phyloP scores from a whole-genome alignment of 2,797 vertebrate genomes.

The Melanotaenia nigrans region DNA sequence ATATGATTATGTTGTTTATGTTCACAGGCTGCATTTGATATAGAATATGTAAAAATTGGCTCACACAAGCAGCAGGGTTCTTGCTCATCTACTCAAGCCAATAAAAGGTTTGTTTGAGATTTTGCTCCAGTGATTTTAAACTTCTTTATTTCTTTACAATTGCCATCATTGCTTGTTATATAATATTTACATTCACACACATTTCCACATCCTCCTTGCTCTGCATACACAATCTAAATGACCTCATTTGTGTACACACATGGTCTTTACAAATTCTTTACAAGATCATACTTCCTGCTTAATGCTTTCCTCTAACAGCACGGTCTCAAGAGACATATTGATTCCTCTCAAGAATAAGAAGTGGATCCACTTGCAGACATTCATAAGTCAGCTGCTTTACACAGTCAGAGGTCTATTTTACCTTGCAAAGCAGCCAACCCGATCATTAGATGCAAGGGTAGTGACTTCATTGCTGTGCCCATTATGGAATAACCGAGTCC shows the following conservation, averaged over 20 bases:
- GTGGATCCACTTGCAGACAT: conserved; percentile 35
- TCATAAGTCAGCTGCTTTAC: conserved; percentile 42
- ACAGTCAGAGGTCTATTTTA: conserved; percentile 57
- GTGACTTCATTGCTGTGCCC: conserved; percentile 63
- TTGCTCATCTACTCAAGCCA: conserved; percentile 22
- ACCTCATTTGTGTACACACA: conserved; percentile 17
- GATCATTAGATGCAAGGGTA: conserved; percentile 65
- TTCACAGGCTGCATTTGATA: conserved; percentile 28
- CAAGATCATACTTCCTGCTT: conserved; percentile 42
- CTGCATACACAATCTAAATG: conserved; percentile 32
- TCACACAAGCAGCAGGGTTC: conserved; percentile 19
- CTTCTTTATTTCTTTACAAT: conserved; percentile 1
- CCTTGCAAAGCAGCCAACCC: conserved; percentile 54
- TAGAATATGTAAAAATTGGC: conserved; percentile 38
- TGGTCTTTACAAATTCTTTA: conserved; percentile 41
- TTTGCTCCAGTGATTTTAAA: neutral
- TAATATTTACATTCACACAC: conserved; percentile 10
- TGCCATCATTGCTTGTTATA: conserved; percentile 4
- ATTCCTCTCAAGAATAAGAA: conserved; percentile 42
- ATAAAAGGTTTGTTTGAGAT: neutral
- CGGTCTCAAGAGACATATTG: conserved; percentile 27
- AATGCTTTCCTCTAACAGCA: conserved; percentile 34
- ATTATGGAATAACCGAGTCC: conserved; percentile 64
- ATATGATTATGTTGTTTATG: conserved; percentile 19
- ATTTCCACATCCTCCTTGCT: conserved; percentile 4